Evolutionary conservation across 2,888 invertebrate species (phyloP).

Genomic region (Morinoia aosen): DNA sequence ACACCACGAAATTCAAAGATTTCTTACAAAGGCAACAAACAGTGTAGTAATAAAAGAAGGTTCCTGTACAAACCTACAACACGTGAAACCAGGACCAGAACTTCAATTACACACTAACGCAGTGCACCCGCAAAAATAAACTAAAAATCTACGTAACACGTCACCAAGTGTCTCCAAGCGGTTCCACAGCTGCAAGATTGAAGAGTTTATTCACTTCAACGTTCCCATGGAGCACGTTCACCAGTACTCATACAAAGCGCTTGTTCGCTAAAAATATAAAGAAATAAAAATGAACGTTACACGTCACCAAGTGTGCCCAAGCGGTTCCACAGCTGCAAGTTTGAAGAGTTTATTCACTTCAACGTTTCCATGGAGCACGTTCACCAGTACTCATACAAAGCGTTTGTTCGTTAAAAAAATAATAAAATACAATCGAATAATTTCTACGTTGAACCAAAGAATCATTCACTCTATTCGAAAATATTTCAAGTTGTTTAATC

Average conservation of each 20-base stretch:
- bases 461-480: not conserved
- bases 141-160: not conserved
- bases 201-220: not conserved
- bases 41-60: too few species aligned
- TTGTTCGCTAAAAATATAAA: not conserved
- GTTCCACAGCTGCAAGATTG: not conserved
- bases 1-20: too few species aligned
- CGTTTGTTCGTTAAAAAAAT: not conserved
- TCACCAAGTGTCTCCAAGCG: not conserved
- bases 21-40: too few species aligned
- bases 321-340: not conserved
- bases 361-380: not conserved
- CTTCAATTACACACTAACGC: too few species aligned
- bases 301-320: not conserved
- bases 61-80: too few species aligned
- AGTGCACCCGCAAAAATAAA: not conserved
- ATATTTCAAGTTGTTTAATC: not conserved
- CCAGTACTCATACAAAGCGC: not conserved
- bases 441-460: not conserved
- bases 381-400: not conserved
- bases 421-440: not conserved
- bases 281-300: not conserved
- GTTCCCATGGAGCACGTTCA: not conserved
- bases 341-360: not conserved
- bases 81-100: too few species aligned